A percentile compares a stretch with the other conserved stretches of the same genome.
These are phyloP conservation scores for Rhadinocentrus ornatus DNA, from an alignment of 2,797 vertebrate species.

Conservation along the genomic window DNA sequence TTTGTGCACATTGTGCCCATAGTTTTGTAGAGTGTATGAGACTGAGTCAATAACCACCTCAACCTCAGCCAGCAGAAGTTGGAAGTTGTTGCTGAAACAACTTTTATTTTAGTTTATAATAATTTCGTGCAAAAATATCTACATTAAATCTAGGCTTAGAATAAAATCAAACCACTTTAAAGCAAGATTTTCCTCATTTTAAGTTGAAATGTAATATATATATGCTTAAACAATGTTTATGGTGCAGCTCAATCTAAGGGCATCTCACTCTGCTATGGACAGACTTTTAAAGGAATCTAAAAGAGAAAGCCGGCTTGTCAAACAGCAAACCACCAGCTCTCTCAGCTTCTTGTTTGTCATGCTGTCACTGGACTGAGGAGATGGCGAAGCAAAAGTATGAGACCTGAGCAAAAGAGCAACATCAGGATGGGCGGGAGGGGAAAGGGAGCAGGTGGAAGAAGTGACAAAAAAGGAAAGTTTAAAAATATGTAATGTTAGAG, in stretches of 20 bases:
- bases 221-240: not conserved
- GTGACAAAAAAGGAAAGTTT: not conserved
- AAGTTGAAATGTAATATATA: not conserved
- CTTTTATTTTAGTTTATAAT: too few relatives aligned
- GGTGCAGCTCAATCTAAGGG: not conserved
- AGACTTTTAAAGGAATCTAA: not conserved
- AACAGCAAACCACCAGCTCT: slow-evolving; percentile 6
- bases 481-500: not conserved
- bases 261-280: not conserved
- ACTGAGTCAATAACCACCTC: too few relatives aligned
- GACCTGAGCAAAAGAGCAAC: not conserved
- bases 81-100: too few relatives aligned
- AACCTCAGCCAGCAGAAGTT: too few relatives aligned
- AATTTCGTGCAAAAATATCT: too few relatives aligned
- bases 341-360: not conserved
- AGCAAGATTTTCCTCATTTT: too few relatives aligned
- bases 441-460: slow-evolving; percentile 5
- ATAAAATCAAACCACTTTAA: too few relatives aligned
- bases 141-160: too few relatives aligned
- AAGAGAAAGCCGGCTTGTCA: not conserved
- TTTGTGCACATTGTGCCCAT: too few relatives aligned
- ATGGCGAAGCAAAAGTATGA: not conserved
- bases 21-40: too few relatives aligned
- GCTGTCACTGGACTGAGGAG: not conserved
- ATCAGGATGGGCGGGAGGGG: not conserved